Evolutionary conservation across 2,888 invertebrate species (phyloP), one percentile per base, ranked within the genome.

Genomic region (Monopis laevigella): DNA sequence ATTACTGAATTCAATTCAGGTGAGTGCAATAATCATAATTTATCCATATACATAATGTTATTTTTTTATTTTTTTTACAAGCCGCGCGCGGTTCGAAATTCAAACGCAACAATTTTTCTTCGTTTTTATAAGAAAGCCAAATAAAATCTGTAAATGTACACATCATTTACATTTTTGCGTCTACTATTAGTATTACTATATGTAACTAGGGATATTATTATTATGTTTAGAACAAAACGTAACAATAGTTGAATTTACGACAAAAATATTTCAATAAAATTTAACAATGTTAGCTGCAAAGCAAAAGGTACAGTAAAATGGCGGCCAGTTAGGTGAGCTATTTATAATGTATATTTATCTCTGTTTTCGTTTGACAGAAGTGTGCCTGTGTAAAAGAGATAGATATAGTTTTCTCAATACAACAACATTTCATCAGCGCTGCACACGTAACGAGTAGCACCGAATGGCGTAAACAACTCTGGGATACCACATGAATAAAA

Each of bases 381-480:
- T 18, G 21, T 40, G 19, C 46, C 48, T 26, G 64, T 47, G 47
- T 46, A 58, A 77, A 50, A 57, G 68, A 63, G 73, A 71, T 48
- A 56, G 58, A 47, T 51, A 58, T 56, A 59, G 47, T 57, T 69
- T 58, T 62, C 66, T 67, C 69, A 65, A 59, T 58, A 58, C 53
- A 56, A 58, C n/a, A 16, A 11, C 40, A 29, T 19, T 39, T 27
- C 28, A n/a, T 65, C 63, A n/a, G n/a, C n/a, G 65, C 61, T 66
- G 73, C 68, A 72, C 66, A 77, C 77, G 78, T 77, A 77, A 77
- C 73, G n/a, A n/a, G n/a, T 62, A 73, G 77, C 77, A 77, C 77
- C 77, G 77, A 66, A 61, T 63, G 64, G 69, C 67, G 72, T 75
- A 77, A 78, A 77, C 75, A 78, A 52, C 11, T 18, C 48, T 51